A percentile compares a stretch with the other conserved stretches of the same genome.
phyloP scores from a whole-genome alignment of 92 coral and sea anemone species.

The Actinernus sp. region DNA sequence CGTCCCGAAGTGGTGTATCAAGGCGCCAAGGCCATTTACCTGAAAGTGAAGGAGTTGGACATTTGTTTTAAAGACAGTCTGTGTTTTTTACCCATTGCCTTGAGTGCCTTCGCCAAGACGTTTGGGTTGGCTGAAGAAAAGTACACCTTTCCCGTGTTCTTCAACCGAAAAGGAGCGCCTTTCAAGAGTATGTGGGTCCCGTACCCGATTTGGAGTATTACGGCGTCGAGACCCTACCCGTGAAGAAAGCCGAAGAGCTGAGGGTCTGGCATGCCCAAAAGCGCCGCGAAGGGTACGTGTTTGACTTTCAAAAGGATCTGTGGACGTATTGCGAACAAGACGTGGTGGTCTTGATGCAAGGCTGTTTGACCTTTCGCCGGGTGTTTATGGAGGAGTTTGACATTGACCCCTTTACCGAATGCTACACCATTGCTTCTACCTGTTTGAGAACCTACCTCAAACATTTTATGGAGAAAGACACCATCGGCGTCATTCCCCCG shows the following conservation, averaged over 20 bases:
- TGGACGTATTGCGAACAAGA: slow-evolving; percentile 2
- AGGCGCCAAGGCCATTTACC: not conserved
- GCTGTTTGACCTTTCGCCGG: slow-evolving; percentile 8
- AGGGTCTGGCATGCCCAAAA: not conserved
- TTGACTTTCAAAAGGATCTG: slow-evolving; percentile 3
- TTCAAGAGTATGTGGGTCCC: slow-evolving; percentile 16
- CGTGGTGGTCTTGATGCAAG: not conserved
- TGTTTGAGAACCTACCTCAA: slow-evolving; percentile 1
- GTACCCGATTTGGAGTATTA: not conserved
- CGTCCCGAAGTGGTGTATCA: not conserved
- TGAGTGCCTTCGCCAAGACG: slow-evolving; percentile 18
- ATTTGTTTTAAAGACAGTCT: slow-evolving; percentile 1
- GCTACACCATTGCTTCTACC: slow-evolving; percentile 17
- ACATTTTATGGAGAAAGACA: not conserved
- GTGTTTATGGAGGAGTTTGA: not conserved
- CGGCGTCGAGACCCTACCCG: slow-evolving; percentile 1
- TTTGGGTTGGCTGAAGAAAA: slow-evolving; percentile 17
- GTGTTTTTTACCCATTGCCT: slow-evolving; percentile 2
- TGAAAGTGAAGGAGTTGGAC: not conserved
- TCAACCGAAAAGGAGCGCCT: slow-evolving; percentile 6
- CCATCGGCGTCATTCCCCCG: slow-evolving; percentile 5
- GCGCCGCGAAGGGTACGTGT: not conserved
- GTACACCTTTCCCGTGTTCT: slow-evolving; percentile 26
- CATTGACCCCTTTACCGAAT: slow-evolving; percentile 3
- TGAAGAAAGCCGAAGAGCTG: not conserved